Evolutionary conservation across 1,140 invertebrate genomes (phyloP), one percentile per base, ranked within the genome.

Genomic region (Aphelenchoides besseyi): DNA sequence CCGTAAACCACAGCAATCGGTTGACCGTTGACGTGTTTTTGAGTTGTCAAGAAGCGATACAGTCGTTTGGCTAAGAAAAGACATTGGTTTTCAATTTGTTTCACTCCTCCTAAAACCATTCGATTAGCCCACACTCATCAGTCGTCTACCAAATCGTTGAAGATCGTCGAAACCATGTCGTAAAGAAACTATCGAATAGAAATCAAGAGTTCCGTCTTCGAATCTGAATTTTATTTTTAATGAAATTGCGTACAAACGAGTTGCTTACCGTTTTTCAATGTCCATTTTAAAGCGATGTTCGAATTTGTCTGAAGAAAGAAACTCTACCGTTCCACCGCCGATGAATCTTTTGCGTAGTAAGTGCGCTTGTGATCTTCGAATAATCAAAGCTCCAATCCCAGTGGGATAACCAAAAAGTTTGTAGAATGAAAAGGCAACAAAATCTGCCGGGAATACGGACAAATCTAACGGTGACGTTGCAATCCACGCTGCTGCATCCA

Each of bases 341-440:
- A 92, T 95, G 53, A 85, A 76, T 69, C 87, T 87, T 83, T 55
- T 95, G 86, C 26, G 89, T 82, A 78, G 88, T 32, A 1, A 87
- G 86, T 76, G 89, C 90, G 0, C 85, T 30, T 36, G 66, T 1
- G 35, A 84, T 80, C 91, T 91, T 77, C 88, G 89, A 0, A 97
- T 90, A 57, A 97, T 79, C 1, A 97, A 84, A 37, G 92, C 93
- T 32, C 94, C 95, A 61, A 89, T 53, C 29, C 88, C 95, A 69
- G 94, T 96, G 3, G 95, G 95, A 86, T 91, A 96, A 2, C 95
- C 95, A 88, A 98, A 97, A 80, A 98, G 92, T 88, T 98, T 98
- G 86, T 97, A 97, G 87, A 97, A 97, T 0, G 95, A 97, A 2
- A 97, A 37, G 61, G 89, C 89, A 0, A 96, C 89, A 88, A 96